Evolutionary conservation across 30 jellyfish, hydroid and myxozoan genomes (phyloP).

Genomic region (Pseudorhiza aurosa): DNA sequence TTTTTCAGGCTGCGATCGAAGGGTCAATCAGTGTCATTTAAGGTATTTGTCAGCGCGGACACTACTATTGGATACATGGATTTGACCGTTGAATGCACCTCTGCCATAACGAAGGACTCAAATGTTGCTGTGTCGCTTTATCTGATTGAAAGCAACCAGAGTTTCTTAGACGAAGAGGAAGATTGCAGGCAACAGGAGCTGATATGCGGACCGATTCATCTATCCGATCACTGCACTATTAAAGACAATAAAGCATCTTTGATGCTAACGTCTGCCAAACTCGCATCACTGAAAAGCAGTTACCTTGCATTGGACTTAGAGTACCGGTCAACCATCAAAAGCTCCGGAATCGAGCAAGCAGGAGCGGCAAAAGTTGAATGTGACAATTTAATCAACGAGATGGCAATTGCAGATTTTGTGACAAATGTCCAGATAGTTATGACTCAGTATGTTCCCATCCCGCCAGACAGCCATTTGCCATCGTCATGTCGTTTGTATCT

Average conservation of each 20-base stretch:
- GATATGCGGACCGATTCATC: constrained; percentile 72
- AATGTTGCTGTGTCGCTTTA: constrained; percentile 43
- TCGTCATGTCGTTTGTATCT: constrained; percentile 41
- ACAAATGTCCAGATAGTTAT: constrained; percentile 48
- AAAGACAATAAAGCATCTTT: constrained; percentile 32
- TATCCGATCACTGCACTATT: constrained; percentile 28
- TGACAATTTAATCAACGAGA: neutral
- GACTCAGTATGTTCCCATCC: constrained; percentile 28
- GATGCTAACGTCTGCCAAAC: constrained; percentile 69
- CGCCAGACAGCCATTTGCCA: constrained; percentile 12
- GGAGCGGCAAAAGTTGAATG: neutral
- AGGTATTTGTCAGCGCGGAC: constrained; percentile 69
- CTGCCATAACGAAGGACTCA: constrained; percentile 21
- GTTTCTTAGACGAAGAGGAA: constrained; percentile 18
- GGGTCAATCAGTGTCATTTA: constrained; percentile 59
- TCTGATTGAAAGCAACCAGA: constrained; percentile 5
- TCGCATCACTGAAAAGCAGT: constrained; percentile 54
- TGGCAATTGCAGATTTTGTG: constrained; percentile 53
- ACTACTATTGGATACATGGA: constrained; percentile 84
- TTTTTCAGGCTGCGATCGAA: constrained; percentile 49
- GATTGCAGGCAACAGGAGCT: constrained; percentile 23
- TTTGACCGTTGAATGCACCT: constrained; percentile 57
- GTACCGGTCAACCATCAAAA: constrained; percentile 1
- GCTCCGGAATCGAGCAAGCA: neutral
- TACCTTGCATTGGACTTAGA: constrained; percentile 64